Percentiles rank a stretch among this genome's conserved stretches.
phyloP scores from a whole-genome alignment of 2,113 vertebrate species.

The Accipiter cooperii region DNA sequence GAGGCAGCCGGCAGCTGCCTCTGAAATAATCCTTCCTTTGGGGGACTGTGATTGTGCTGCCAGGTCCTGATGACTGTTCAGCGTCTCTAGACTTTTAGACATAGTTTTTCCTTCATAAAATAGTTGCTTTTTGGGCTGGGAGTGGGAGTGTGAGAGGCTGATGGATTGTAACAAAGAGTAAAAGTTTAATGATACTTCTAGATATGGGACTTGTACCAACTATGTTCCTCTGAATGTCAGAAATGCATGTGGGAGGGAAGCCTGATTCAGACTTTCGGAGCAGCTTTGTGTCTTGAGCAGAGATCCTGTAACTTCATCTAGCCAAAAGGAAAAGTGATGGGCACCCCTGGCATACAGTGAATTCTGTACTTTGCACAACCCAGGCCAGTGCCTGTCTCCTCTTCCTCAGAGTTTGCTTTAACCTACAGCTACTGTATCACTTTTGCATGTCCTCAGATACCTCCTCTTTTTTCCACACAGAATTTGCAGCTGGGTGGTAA shows the following conservation, averaged over 20 bases:
- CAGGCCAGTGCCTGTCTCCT: neutral
- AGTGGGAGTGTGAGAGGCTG: neutral
- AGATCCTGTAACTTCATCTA: neutral
- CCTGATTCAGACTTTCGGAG: neutral
- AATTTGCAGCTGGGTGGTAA: neutral
- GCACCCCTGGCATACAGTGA: neutral
- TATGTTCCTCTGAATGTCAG: conserved; percentile 22
- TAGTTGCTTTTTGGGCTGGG: neutral
- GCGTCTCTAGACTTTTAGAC: neutral
- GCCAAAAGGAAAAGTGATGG: neutral
- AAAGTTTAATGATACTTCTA: neutral
- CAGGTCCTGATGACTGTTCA: neutral
- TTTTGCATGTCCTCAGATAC: neutral
- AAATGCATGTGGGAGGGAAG: conserved; percentile 47
- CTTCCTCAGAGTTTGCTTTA: neutral
- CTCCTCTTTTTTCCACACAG: neutral
- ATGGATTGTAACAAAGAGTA: neutral
- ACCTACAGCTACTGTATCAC: neutral
- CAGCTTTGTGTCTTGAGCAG: neutral
- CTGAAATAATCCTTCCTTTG: neutral
- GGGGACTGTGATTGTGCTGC: neutral
- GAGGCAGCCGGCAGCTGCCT: neutral
- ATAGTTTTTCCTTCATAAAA: neutral
- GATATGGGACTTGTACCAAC: neutral
- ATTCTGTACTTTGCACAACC: neutral